Evolutionary conservation across 2,888 invertebrate species (phyloP).

Genomic region (Epinotia nisella): DNA sequence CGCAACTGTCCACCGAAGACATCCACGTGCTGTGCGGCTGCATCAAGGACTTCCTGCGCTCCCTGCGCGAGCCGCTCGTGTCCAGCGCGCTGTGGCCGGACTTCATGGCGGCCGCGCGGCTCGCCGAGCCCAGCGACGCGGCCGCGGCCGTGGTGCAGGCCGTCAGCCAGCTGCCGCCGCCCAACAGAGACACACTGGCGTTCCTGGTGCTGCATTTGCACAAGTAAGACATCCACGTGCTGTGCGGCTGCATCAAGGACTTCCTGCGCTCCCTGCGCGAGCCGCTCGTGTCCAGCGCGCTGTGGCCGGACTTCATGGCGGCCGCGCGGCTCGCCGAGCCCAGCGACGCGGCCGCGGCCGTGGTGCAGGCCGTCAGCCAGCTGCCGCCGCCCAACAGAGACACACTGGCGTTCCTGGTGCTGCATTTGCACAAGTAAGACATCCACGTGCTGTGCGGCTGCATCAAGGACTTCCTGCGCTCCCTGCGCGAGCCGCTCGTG

Average conservation of each 20-base stretch:
- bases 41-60: conserved; percentile 96
- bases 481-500: conserved; percentile 95
- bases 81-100: conserved; percentile 92
- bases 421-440: too few relatives aligned
- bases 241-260: too few relatives aligned
- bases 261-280: conserved; percentile 95
- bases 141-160: conserved; percentile 89
- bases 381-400: too few relatives aligned
- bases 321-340: too few relatives aligned
- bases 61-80: conserved; percentile 95
- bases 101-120: conserved; percentile 89
- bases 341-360: too few relatives aligned
- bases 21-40: conserved; percentile 96
- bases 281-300: conserved; percentile 92
- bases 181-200: conserved; percentile 97
- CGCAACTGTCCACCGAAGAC: conserved; percentile 90
- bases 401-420: too few relatives aligned
- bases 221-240: too few relatives aligned
- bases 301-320: conserved; percentile 96
- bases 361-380: too few relatives aligned
- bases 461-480: conserved; percentile 96
- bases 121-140: conserved; percentile 84
- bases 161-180: conserved; percentile 93
- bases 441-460: too few relatives aligned
- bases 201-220: conserved; percentile 96